phyloP scores from a whole-genome alignment of 2,113 vertebrate species.

The Hyperopisus bebe region DNA sequence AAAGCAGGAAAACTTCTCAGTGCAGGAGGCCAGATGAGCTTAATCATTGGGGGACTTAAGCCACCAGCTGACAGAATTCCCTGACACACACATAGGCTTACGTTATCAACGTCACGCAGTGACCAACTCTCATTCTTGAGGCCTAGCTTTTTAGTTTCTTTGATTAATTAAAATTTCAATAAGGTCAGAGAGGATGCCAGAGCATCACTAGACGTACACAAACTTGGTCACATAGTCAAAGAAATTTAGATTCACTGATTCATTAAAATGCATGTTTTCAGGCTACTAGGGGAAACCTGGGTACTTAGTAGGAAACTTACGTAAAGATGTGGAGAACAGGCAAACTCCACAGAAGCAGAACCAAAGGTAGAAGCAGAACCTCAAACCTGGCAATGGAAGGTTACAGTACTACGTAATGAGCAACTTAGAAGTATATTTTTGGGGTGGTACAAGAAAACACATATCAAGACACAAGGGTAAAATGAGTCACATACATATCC shows the following conservation, averaged over 20 bases:
- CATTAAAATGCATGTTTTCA: background rate
- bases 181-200: background rate
- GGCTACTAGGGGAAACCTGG: background rate
- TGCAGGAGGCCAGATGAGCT: background rate
- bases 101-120: background rate
- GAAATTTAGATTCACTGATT: background rate
- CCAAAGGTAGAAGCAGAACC: background rate
- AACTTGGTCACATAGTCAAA: background rate
- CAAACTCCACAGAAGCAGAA: background rate
- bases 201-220: background rate
- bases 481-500: background rate
- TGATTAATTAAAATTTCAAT: background rate
- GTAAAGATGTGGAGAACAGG: background rate
- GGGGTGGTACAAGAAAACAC: background rate
- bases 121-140: background rate
- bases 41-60: background rate
- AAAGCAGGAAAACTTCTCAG: background rate
- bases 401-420: background rate
- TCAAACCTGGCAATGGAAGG: background rate
- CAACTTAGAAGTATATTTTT: background rate
- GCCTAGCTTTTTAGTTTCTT: background rate
- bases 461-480: background rate
- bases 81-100: background rate
- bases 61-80: background rate
- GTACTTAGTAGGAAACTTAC: background rate